Evolutionary conservation across 2,888 invertebrate species (phyloP), one percentile per base, ranked within the genome.

Genomic region (Drosophila mimica): DNA sequence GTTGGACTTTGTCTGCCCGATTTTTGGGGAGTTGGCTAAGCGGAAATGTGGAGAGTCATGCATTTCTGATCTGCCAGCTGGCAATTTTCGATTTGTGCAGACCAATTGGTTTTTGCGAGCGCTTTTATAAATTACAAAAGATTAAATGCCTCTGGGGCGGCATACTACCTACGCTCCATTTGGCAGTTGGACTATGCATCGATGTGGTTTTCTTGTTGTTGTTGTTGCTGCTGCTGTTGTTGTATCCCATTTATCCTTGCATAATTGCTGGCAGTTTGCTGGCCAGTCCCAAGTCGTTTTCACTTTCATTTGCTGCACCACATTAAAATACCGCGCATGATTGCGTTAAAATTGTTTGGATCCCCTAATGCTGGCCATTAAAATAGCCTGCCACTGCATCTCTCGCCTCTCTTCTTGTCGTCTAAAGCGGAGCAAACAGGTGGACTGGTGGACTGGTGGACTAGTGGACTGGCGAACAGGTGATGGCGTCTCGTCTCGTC

Each of bases 331-430:
- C 57, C 83, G 79, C 86, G 88, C 89, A 88, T 91, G 90, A 91
- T 90, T 90, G 91, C 90, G 84, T 88, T 90, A 82, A 86, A 90
- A 91, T 91, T 90, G 82, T 89, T 84, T 89, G 77, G 73, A 89
- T 86, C 88, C 89, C 83, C 86, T 89, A 89, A 89, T 88, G 88
- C 77, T 82, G 76, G 61, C 78, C 84, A 90, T 90, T 89, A 86
- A 86, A 88, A 88, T 84, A 71, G 70, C 40, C 40, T 31, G 9
- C 43, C 20, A 25, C 31, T 17, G 1, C 15, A 4, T 30, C 36
- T 4, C 25, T 0, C n/a, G n/a, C 31, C 38, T 17, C 30, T 40
- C 31, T 31, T 15, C 8, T 15, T 33, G 38, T n/a, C 15, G 28
- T 9, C 36, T 28, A 46, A 25, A 43, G 13, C 51, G 38, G 56